A percentile compares a stretch with the other conserved stretches of the same genome.
Conservation (phyloP, 2,797 vertebrate species). For the Moxostoma hubbsi region DNA sequence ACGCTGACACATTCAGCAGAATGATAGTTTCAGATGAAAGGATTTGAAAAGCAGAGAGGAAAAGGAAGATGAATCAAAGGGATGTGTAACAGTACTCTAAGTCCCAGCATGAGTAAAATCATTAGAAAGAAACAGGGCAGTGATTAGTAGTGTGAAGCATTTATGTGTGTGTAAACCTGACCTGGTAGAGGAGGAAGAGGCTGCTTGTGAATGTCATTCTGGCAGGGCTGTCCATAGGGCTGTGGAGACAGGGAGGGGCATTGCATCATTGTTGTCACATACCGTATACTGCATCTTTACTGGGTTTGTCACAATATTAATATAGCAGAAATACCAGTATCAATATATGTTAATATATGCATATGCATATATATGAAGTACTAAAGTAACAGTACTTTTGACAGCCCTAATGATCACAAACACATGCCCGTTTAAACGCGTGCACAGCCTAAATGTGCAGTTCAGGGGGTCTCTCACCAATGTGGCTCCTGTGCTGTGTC, state of each 20-base stretch:
- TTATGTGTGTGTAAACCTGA: constrained; percentile 51
- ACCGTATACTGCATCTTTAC: too few species aligned
- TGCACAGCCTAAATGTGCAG: too few species aligned
- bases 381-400: too few species aligned
- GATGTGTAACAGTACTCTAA: background rate
- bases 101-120: background rate
- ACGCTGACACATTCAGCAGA: constrained; percentile 33
- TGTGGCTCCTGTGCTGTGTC: constrained; percentile 81
- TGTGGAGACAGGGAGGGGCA: constrained; percentile 61
- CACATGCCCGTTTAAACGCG: too few species aligned
- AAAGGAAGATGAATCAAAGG: constrained; percentile 2
- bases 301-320: too few species aligned
- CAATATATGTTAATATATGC: too few species aligned
- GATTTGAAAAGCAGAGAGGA: background rate
- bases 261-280: background rate
- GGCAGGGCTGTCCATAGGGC: constrained; percentile 82
- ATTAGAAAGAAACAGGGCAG: background rate
- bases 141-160: constrained; percentile 1
- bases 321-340: too few species aligned
- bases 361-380: too few species aligned
- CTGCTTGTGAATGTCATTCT: constrained; percentile 83
- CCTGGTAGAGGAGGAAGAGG: constrained; percentile 83
- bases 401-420: too few species aligned
- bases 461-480: constrained; percentile 79
- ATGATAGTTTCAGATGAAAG: constrained; percentile 21